Percentiles rank a stretch among this genome's conserved stretches.
phyloP scores from a whole-genome alignment of 1,140 invertebrate genomes.

The Bilobella aurantiaca region DNA sequence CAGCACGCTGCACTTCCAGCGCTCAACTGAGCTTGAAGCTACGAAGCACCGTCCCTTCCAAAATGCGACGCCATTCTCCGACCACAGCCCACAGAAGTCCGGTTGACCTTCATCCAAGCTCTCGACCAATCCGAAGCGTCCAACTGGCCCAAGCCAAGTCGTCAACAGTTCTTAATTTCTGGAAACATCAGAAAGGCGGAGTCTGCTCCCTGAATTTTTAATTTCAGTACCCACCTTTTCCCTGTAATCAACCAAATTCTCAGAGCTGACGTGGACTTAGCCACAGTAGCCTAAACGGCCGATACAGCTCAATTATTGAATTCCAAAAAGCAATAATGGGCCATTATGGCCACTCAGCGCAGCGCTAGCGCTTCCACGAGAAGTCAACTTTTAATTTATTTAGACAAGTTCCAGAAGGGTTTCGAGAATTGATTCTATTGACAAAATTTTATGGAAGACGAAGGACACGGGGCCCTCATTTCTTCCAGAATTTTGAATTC shows the following conservation, averaged over 20 bases:
- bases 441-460: no score
- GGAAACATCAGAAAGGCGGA: constrained; percentile 9
- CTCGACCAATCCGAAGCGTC: neutral
- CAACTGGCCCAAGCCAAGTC: neutral
- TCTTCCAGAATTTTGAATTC: no score
- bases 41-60: neutral
- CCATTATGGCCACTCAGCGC: no score
- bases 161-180: neutral
- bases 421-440: no score
- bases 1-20: neutral
- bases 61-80: no score
- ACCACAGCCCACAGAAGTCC: neutral
- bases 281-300: no score
- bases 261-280: neutral
- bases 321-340: no score
- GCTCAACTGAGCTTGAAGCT: neutral
- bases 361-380: no score
- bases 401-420: no score
- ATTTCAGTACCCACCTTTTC: neutral
- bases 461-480: no score
- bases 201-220: neutral
- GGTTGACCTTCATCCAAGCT: neutral
- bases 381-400: no score
- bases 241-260: neutral
- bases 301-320: no score